A percentile compares a stretch with the other conserved stretches of the same genome.
Evolutionary conservation across 2,113 vertebrate genomes (phyloP).

Genomic region (Morone chrysops): DNA sequence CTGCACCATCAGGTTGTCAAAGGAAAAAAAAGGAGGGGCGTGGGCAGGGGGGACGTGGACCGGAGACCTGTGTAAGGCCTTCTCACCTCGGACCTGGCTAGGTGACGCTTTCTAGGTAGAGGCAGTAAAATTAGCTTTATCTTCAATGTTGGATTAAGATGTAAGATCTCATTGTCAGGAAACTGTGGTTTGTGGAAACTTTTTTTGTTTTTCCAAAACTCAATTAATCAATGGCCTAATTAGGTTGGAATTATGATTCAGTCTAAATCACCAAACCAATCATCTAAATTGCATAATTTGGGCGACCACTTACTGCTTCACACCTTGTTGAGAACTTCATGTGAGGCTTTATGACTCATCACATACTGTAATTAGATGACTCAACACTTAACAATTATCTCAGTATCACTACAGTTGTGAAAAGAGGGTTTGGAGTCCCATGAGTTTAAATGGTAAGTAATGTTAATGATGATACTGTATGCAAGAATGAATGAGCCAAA

Average conservation of each 20-base stretch:
- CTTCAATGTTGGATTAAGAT: neutral
- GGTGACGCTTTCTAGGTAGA: conserved; percentile 12
- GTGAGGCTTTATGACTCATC: conserved; percentile 35
- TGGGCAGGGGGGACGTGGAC: no score
- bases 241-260: neutral
- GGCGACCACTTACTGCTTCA: conserved; percentile 18
- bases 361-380: conserved; percentile 26
- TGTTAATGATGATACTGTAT: neutral
- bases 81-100: conserved; percentile 23
- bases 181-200: neutral
- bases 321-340: neutral
- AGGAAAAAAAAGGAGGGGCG: conserved; percentile 4
- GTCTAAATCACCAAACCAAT: neutral
- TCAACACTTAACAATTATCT: conserved; percentile 22
- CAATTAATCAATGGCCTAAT: neutral
- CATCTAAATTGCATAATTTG: neutral
- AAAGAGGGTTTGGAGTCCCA: neutral
- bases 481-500: neutral
- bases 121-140: conserved; percentile 8
- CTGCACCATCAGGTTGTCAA: conserved; percentile 25
- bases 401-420: neutral
- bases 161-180: neutral
- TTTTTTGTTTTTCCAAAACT: neutral
- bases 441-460: neutral
- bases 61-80: neutral